phyloP scores from a whole-genome alignment of 1,140 invertebrate species.

The Bombus haemorrhoidalis region DNA sequence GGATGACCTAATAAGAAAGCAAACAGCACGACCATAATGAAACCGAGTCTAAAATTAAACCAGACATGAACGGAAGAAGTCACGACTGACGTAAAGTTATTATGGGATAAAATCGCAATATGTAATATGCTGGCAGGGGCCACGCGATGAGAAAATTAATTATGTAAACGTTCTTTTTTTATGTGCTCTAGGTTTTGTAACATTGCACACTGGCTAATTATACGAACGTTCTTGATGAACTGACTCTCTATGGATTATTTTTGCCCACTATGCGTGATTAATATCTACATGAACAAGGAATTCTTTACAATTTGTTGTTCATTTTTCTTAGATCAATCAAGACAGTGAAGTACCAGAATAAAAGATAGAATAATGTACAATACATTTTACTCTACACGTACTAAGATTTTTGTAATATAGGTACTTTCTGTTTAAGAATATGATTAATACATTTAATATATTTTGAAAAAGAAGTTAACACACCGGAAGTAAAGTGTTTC shows the following conservation, averaged over 20 bases:
- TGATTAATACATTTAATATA: background rate
- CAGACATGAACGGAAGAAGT: background rate
- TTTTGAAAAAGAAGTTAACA: background rate
- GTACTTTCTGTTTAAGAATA: background rate
- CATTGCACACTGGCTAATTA: constrained; percentile 28
- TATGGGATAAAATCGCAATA: constrained; percentile 26
- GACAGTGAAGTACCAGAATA: background rate
- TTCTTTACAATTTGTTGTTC: background rate
- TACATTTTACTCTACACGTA: no score
- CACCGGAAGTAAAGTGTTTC: constrained; percentile 80
- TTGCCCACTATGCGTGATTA: background rate
- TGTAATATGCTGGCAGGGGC: background rate
- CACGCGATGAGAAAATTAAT: constrained; percentile 23
- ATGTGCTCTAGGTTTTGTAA: background rate
- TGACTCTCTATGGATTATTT: background rate
- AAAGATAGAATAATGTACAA: background rate
- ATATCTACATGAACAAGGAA: background rate
- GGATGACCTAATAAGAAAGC: background rate
- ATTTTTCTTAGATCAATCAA: background rate
- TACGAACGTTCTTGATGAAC: background rate
- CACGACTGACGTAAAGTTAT: background rate
- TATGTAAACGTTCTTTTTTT: constrained; percentile 7
- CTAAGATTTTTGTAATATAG: background rate
- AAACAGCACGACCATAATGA: background rate
- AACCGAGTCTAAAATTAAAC: background rate